Conservation (phyloP, 2,113 vertebrate genomes). For the Lophura nycthemera region DNA sequence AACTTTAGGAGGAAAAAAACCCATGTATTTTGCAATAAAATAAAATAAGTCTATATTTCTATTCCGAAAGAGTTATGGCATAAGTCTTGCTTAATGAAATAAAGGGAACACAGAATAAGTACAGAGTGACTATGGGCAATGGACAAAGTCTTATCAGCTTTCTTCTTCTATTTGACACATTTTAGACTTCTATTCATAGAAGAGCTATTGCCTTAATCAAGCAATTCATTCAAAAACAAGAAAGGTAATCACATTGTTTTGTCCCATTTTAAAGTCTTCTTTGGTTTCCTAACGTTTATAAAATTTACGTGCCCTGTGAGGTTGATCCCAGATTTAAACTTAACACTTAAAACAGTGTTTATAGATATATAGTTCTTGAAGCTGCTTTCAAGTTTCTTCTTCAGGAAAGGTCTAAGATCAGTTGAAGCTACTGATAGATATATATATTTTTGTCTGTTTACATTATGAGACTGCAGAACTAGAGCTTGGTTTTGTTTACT, state of each 20-base stretch:
- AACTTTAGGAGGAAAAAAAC: background rate
- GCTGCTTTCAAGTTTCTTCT: background rate
- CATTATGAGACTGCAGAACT: background rate
- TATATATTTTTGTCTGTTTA: background rate
- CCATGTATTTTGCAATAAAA: background rate
- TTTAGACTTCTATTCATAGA: background rate
- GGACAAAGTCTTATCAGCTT: background rate
- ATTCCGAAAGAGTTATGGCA: background rate
- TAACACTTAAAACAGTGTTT: background rate
- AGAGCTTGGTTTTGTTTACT: background rate
- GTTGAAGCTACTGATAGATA: background rate
- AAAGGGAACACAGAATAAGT: background rate
- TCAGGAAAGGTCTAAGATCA: background rate
- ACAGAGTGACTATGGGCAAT: background rate
- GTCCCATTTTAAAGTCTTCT: rapidly evolving
- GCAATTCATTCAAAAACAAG: background rate
- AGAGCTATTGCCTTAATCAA: background rate
- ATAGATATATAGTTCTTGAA: background rate
- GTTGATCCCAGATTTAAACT: background rate
- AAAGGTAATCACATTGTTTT: background rate
- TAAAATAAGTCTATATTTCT: background rate
- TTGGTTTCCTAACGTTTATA: background rate
- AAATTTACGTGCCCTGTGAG: background rate
- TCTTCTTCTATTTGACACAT: background rate
- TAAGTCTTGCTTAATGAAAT: background rate